Base-by-base conservation (phyloP, 1,140 invertebrate species). In the Paraescarpia echinospica region DNA sequence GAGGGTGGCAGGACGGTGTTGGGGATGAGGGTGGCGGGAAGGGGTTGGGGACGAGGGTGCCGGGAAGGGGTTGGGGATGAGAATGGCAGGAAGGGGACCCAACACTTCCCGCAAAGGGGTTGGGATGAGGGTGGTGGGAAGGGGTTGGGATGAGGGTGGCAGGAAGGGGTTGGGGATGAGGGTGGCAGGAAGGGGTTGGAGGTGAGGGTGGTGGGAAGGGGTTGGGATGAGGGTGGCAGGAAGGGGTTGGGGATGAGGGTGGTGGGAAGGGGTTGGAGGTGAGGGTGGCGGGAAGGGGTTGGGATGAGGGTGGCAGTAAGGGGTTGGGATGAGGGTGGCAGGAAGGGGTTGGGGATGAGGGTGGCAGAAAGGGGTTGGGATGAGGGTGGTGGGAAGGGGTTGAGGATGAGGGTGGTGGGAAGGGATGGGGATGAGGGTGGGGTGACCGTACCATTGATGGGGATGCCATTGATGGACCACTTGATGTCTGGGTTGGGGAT, bases 381-480 rank as follows among this genome's bases (percentile, higher is more conserved):
- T 77, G 59, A n/a, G 59, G 59, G 59, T 77, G 59, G 59, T 1
- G 22, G 12, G 27, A 22, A 18, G 27, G 22, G 59, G 22, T 22
- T 22, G n/a, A 31, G 59, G 59, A 77, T 77, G 59, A 41, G 6
- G 59, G 59, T 77, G 59, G 59, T 1, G 59, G 12, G 27, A 22
- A 18, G 27, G 59, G 59, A 18, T 22, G 1, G 22, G 6, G 59
- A 77, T 77, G 22, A 41, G 59, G 59, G 59, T 22, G 27, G 59
- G 59, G 22, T 77, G 1, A 77, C 12, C 93, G 34, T 95, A 96
- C 94, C 94, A 94, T 97, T 96, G 51, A 99, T 97, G 0, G 98
- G 98, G 94, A 98, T 97, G 77, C 99, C 99, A 96, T 99, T 99
- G 96, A 99, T 97, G 92, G 99, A 99, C 99, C 99, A 99, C 94